phyloP scores from a whole-genome alignment of 2,113 vertebrate genomes.

The Nibea albiflora region DNA sequence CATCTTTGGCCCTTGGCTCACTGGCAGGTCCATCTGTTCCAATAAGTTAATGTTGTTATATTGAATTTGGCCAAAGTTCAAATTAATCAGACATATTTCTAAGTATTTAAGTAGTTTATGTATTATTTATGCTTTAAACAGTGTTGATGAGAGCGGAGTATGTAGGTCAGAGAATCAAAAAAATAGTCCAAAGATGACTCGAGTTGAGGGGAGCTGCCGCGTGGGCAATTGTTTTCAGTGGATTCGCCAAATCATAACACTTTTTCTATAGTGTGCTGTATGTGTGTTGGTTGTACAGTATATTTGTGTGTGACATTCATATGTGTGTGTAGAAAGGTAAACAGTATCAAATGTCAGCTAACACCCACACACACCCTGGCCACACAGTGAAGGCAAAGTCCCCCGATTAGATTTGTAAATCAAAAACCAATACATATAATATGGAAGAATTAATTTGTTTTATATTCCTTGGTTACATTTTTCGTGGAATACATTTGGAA shows the following conservation, averaged over 20 bases:
- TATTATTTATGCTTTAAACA: neutral
- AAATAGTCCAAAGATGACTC: neutral
- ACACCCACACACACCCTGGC: constrained; percentile 8
- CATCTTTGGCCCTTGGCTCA: too few species aligned
- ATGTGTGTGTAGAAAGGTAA: neutral
- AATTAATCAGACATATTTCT: neutral
- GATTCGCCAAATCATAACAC: neutral
- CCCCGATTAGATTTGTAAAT: constrained; percentile 98
- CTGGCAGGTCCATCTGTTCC: too few species aligned
- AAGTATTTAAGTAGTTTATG: neutral
- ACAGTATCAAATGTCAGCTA: constrained; percentile 14
- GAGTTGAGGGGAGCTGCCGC: neutral
- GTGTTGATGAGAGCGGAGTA: neutral
- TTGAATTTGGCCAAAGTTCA: too few species aligned
- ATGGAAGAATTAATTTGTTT: constrained; percentile 98
- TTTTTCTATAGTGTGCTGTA: neutral
- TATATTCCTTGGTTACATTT: constrained; percentile 99
- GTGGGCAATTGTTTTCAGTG: neutral
- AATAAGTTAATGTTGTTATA: too few species aligned
- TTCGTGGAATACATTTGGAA: constrained; percentile 95
- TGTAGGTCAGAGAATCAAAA: neutral
- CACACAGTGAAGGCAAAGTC: constrained; percentile 85
- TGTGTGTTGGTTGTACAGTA: neutral
- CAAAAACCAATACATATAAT: constrained; percentile 97
- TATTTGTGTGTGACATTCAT: neutral